Evolutionary conservation across 2,888 invertebrate species (phyloP), one percentile per base, ranked within the genome.

Genomic region (Clanis bilineata): DNA sequence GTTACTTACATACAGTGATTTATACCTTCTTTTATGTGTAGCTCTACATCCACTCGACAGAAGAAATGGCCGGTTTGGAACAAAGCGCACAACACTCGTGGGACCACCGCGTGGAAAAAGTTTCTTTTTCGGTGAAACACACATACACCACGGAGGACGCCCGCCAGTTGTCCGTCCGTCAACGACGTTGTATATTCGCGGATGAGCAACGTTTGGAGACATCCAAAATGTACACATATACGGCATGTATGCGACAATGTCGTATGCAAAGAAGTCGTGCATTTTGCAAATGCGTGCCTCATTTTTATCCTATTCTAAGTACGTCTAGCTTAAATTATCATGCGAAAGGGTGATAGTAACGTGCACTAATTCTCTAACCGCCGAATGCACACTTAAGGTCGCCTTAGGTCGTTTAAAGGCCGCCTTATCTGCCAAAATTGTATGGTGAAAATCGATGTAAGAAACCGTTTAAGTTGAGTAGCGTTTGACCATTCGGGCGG

Each of bases 71-170:
- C 0, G 94, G 95, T 0, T 78, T 94, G 25, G 96, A 96, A 67
- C 93, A 94, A 69, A 94, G 93, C 70, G 94, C 95, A 0, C 96
- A 96, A 72, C 94, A 95, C 66, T 88, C 94, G 1, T 96, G 96
- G 96, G 93, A 94, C 47, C 93, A 91, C 9, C 87, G 91, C 18
- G 93, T 95, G 1, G 92, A 93, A 64, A 93, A 92, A 69, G 93
- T 95, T 0, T 93, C 93, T 0, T 95, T 96, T 76, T 95, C 95
- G 0, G 94, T 96, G 23, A 95, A 96, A 73, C 94, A 95, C 76
- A 96, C 96, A 0, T 96, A 96, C 77, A 96, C 96, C 0, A 96
- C 96, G 0, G 93, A 94, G 61, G 95, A 96, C 74, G 95, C 96
- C 0, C 90, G 94, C 0, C 96, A 96, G 70, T 84, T 97, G 7